Conservation (phyloP, 1,140 invertebrate species). For the Trichomalopsis sarcophagae region DNA sequence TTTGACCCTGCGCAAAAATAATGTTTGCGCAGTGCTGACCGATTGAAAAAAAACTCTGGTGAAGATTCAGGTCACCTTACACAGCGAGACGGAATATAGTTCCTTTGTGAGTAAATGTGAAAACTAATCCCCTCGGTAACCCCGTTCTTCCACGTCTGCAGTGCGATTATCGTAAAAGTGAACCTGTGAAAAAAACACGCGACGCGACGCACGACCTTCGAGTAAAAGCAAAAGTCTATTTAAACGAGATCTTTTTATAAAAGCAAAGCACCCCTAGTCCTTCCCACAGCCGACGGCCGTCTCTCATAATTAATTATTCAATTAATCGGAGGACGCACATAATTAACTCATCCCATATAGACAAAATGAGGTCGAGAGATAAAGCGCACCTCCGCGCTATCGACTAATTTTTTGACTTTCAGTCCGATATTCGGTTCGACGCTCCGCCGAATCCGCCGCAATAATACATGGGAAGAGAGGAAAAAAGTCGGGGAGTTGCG, state of each 20-base stretch:
- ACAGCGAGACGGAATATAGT: background rate
- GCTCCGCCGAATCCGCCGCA: background rate
- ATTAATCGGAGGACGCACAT: background rate
- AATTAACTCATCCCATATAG: too few species aligned
- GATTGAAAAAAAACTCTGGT: too few species aligned
- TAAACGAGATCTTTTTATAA: background rate
- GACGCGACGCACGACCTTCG: background rate
- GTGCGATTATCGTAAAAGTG: background rate
- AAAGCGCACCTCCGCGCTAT: background rate
- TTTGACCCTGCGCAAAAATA: too few species aligned
- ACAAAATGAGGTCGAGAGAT: too few species aligned
- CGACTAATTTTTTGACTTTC: slow-evolving; percentile 30
- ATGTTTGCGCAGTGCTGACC: too few species aligned
- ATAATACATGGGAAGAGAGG: background rate
- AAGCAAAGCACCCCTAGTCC: background rate
- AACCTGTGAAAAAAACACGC: background rate
- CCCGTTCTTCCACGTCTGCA: background rate
- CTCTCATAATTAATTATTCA: background rate
- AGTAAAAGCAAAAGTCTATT: slow-evolving; percentile 1
- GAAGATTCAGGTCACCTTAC: too few species aligned
- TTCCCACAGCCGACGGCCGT: too few species aligned
- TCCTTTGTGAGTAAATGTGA: background rate
- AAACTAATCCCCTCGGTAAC: too few species aligned
- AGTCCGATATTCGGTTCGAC: slow-evolving; percentile 5
- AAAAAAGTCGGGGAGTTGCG: background rate